Conservation (phyloP, 2,888 invertebrate genomes). For the Netelia inedita region DNA sequence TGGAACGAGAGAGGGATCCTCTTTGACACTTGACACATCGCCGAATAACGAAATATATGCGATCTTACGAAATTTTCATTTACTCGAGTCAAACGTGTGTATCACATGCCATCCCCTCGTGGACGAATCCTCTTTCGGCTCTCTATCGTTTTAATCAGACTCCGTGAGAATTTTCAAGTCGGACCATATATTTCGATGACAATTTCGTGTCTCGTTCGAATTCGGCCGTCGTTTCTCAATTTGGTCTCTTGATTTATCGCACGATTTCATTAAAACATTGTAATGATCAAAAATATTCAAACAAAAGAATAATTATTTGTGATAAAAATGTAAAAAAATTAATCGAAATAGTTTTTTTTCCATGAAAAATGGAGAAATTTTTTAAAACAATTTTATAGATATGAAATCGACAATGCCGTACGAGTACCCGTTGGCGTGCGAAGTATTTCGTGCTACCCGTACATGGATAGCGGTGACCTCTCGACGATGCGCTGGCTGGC, state of each 20-base stretch:
- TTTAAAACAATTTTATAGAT: no score
- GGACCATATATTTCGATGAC: no score
- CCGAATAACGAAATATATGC: conserved; percentile 13
- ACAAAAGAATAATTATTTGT: neutral
- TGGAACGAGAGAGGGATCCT: neutral
- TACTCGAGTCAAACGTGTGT: neutral
- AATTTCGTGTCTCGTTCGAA: no score
- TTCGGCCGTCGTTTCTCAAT: no score
- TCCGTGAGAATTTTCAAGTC: neutral
- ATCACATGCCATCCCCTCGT: neutral
- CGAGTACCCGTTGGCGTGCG: no score
- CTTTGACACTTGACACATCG: conserved; percentile 52
- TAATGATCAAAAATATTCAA: neutral
- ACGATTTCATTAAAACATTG: no score
- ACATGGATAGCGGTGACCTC: no score
- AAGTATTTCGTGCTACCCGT: no score
- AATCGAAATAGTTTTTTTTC: neutral
- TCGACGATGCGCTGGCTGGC: no score
- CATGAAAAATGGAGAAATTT: no score
- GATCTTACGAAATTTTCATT: conserved; percentile 41
- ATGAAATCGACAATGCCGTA: no score
- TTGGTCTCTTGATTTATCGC: no score
- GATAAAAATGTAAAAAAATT: neutral
- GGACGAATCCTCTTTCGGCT: neutral
- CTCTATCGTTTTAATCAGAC: neutral